These are phyloP conservation scores for Pectinophora gossypiella DNA, from an alignment of 1,140 invertebrate genomes.

Conservation along the genomic window DNA sequence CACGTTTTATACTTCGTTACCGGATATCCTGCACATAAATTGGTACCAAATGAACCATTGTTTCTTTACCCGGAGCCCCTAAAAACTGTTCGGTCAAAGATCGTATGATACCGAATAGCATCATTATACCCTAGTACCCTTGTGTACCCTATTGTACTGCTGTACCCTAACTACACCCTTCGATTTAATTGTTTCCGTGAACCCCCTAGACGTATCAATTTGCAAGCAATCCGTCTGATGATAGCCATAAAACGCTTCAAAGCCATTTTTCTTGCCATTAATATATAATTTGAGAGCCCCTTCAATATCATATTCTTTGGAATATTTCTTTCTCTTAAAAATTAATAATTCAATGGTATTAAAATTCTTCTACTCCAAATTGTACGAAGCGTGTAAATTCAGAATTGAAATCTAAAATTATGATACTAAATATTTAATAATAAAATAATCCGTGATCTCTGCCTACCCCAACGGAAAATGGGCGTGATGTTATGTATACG, in stretches of 20 bases:
- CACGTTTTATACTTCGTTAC: background rate
- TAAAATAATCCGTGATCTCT: too few relatives aligned
- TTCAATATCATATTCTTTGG: too few relatives aligned
- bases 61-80: background rate
- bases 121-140: slow-evolving; percentile 23
- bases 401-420: too few relatives aligned
- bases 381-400: too few relatives aligned
- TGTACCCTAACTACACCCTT: background rate
- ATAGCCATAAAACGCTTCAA: background rate
- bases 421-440: too few relatives aligned
- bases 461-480: too few relatives aligned
- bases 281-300: too few relatives aligned
- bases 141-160: background rate
- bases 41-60: background rate
- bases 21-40: background rate
- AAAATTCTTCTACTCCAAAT: too few relatives aligned
- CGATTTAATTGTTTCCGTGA: slow-evolving; percentile 33
- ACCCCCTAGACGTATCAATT: slow-evolving; percentile 28
- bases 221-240: slow-evolving; percentile 26
- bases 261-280: background rate
- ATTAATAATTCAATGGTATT: too few relatives aligned
- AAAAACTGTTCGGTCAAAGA: background rate
- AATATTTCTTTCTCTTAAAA: too few relatives aligned
- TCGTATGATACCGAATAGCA: slow-evolving; percentile 6
- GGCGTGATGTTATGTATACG: too few relatives aligned